A percentile compares a stretch with the other conserved stretches of the same genome.
Conservation (phyloP, 35 echinoderm and acorn worm species). For the Stichopus chloronotus region DNA sequence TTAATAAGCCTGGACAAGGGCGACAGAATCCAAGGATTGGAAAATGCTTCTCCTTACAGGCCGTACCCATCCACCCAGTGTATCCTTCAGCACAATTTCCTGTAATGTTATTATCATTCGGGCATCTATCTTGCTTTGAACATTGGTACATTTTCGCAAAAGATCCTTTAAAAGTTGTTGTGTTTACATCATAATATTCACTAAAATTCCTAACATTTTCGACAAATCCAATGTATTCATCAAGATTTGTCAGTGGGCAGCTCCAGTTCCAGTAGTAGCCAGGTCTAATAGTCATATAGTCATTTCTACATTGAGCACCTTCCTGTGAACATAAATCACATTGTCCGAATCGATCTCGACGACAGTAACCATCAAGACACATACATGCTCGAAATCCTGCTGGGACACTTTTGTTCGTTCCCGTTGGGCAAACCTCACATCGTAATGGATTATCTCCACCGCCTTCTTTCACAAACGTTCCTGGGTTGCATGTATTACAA, state of each 20-base stretch:
- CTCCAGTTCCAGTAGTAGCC: slow-evolving; percentile 25
- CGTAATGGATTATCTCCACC: neutral
- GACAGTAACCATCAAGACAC: slow-evolving; percentile 29
- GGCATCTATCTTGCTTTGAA: neutral
- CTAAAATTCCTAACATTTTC: neutral
- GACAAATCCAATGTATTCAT: slow-evolving; percentile 7
- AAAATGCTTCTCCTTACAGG: neutral
- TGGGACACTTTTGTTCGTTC: slow-evolving; percentile 15
- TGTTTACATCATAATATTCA: neutral
- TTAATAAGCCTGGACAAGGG: neutral
- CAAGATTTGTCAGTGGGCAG: neutral
- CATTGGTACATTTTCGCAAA: slow-evolving; percentile 6
- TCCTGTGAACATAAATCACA: slow-evolving; percentile 13
- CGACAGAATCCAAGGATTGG: neutral
- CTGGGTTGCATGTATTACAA: slow-evolving; percentile 54
- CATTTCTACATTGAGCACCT: neutral
- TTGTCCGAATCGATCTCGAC: slow-evolving; percentile 32
- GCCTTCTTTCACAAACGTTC: slow-evolving; percentile 29
- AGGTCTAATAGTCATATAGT: neutral
- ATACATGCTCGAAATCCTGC: slow-evolving; percentile 59
- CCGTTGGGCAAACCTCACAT: slow-evolving; percentile 59
- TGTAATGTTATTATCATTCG: neutral
- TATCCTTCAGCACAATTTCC: slow-evolving; percentile 27
- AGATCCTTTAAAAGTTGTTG: slow-evolving; percentile 8
- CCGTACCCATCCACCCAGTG: slow-evolving; percentile 1